Percentiles rank a stretch among this genome's conserved stretches.
These are phyloP conservation scores for Cremastobaeus sp. DNA, from an alignment of 2,888 invertebrate species.

Conservation along the genomic window DNA sequence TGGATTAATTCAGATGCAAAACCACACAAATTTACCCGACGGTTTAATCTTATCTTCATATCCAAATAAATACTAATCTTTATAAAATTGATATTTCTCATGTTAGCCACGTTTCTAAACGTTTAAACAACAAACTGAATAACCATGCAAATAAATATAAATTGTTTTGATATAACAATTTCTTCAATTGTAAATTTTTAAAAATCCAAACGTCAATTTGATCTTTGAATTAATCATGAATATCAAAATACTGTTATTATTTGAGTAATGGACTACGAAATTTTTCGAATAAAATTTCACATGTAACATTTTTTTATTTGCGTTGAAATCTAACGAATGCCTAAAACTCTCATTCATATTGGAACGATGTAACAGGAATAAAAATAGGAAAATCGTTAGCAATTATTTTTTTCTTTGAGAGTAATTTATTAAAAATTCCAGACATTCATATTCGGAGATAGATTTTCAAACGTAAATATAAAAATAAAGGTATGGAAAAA, in stretches of 20 bases:
- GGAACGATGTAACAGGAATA: neutral
- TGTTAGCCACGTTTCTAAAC: neutral
- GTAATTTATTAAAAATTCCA: conserved; percentile 20
- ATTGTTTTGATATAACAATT: too few species aligned
- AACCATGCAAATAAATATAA: too few species aligned
- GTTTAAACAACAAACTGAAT: neutral
- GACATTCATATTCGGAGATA: too few species aligned
- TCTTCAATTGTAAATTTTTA: too few species aligned
- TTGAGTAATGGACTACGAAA: too few species aligned
- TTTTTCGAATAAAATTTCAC: too few species aligned
- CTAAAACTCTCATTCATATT: neutral
- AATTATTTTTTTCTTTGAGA: conserved; percentile 1
- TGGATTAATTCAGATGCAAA: conserved; percentile 51
- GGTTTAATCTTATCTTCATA: conserved; percentile 40
- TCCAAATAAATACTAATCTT: conserved; percentile 28
- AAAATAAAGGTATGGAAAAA: conserved; percentile 17
- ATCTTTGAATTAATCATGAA: too few species aligned
- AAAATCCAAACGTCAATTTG: too few species aligned
- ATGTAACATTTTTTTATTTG: too few species aligned
- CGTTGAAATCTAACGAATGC: too few species aligned
- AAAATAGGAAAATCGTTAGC: conserved; percentile 1
- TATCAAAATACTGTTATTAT: too few species aligned
- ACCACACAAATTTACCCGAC: conserved; percentile 52
- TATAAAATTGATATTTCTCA: conserved; percentile 40
- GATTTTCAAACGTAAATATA: conserved; percentile 20